Base-by-base conservation (phyloP, 2,113 vertebrate genomes). In the Chloropsis hardwickii region DNA sequence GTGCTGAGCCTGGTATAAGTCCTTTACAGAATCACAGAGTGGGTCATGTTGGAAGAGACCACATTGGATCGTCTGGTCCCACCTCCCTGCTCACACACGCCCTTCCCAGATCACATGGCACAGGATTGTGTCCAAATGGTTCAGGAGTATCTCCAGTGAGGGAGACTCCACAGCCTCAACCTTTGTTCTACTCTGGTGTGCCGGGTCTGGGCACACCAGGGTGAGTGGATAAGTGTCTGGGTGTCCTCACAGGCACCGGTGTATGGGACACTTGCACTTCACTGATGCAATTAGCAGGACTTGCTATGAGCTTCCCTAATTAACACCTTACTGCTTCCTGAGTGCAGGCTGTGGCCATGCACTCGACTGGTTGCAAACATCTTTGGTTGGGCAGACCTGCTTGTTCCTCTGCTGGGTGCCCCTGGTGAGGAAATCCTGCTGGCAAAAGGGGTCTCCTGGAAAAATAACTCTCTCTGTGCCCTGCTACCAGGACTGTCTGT, bases 351-450 rank as follows among this genome's bases (percentile, higher is more conserved):
- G 11, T 6, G 8, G 33, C 57, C 28, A 4, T 42, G 25, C 11
- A 5, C 20, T 47, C 2, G 2, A 11, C 13, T 0, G 4, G 6
- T 80, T 83, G 47, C 42, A 37, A n/a, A 15, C 1, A 2, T 40
- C 35, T 7, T 7, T 33, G 45, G 11, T 6, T 64, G 65, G 44
- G 60, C n/a, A 67, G 64, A 73, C 39, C 54, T 77, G 18, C 24
- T 51, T 37, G 47, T 72, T 84, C 48, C 24, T 62, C 80, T 89
- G 60, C 42, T 58, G 56, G 54, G 64, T 37, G 8, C 12, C 42
- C 28, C 35, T 5, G 5, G 54, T 9, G 45, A 33, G 35, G 54
- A 86, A 77, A 83, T 50, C 13, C 45, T 92, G 67, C 22, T n/a
- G 31, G 64, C 33, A 70, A 62, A 73, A 84, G 19, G 18, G 9